A percentile compares a stretch with the other conserved stretches of the same genome.
These are phyloP conservation scores for Perizoma flavofasciatum DNA, from an alignment of 2,888 invertebrate species.

Conservation along the genomic window DNA sequence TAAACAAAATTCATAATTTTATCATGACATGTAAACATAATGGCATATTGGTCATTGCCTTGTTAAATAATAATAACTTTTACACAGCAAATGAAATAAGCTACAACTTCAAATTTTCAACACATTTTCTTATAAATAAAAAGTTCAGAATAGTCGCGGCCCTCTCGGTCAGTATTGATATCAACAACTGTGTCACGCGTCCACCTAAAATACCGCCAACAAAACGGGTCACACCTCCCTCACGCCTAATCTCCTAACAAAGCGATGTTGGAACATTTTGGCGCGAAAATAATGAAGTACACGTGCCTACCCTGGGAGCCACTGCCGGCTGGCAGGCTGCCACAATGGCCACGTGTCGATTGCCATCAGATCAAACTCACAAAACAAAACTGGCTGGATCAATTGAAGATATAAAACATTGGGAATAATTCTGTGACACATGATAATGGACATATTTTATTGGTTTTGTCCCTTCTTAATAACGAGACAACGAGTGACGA, in stretches of 20 bases:
- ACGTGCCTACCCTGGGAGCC: constrained; percentile 63
- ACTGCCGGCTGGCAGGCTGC: constrained; percentile 39
- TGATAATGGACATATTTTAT: constrained; percentile 30
- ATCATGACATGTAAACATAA: too few relatives aligned
- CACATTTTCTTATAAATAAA: too few relatives aligned
- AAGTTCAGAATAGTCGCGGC: neutral
- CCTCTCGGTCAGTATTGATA: constrained; percentile 8
- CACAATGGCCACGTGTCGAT: constrained; percentile 72
- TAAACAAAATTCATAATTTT: too few relatives aligned
- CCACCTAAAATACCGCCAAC: constrained; percentile 33
- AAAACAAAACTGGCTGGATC: constrained; percentile 56
- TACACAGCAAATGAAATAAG: too few relatives aligned
- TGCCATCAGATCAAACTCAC: constrained; percentile 61
- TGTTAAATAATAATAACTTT: too few relatives aligned
- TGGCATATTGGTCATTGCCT: too few relatives aligned
- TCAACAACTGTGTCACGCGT: constrained; percentile 38
- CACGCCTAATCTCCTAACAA: constrained; percentile 82
- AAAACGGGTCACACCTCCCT: constrained; percentile 53
- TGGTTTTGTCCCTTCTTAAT: constrained; percentile 10
- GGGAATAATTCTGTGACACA: constrained; percentile 24
- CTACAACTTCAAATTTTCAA: too few relatives aligned
- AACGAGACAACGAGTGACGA: neutral
- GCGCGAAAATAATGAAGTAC: constrained; percentile 82
- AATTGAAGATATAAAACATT: constrained; percentile 34
- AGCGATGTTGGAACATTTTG: constrained; percentile 81